A percentile compares a stretch with the other conserved stretches of the same genome.
Evolutionary conservation across 2,113 vertebrate genomes (phyloP).

Genomic region (Leuciscus idus): DNA sequence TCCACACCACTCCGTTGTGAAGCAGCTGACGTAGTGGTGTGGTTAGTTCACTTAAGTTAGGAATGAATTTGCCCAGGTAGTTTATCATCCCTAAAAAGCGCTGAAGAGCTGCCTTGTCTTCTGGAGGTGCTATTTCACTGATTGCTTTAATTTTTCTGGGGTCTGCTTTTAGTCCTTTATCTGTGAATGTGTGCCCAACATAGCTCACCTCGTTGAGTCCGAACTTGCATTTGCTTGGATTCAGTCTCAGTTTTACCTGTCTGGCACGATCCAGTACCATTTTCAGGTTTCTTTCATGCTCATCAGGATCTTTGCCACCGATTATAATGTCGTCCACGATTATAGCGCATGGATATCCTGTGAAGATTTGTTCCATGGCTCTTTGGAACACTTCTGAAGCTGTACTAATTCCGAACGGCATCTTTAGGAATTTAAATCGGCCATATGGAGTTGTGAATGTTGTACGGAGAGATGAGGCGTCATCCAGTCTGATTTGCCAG

Average conservation of each 20-base stretch:
- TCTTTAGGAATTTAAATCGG: not conserved
- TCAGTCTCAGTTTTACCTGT: not conserved
- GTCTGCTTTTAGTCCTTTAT: not conserved
- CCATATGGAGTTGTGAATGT: not conserved
- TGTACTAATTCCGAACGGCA: not conserved
- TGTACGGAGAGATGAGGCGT: not conserved
- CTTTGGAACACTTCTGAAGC: not conserved
- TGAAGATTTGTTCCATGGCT: not conserved
- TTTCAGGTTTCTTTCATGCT: not conserved
- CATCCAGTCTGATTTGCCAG: not conserved
- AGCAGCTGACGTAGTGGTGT: not conserved
- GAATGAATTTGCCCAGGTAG: not conserved
- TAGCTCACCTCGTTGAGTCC: not conserved
- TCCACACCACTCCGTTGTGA: not conserved
- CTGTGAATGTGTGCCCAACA: not conserved
- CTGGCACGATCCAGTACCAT: not conserved
- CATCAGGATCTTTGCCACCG: not conserved
- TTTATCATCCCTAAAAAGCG: not conserved
- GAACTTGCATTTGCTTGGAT: not conserved
- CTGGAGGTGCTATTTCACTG: not conserved
- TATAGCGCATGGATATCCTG: not conserved
- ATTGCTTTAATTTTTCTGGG: not conserved
- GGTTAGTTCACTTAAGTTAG: not conserved
- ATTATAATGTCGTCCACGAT: not conserved
- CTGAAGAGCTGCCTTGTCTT: not conserved